Evolutionary conservation across 2,113 vertebrate genomes (phyloP), one percentile per base, ranked within the genome.

Genomic region (Pogonocichla stellata): DNA sequence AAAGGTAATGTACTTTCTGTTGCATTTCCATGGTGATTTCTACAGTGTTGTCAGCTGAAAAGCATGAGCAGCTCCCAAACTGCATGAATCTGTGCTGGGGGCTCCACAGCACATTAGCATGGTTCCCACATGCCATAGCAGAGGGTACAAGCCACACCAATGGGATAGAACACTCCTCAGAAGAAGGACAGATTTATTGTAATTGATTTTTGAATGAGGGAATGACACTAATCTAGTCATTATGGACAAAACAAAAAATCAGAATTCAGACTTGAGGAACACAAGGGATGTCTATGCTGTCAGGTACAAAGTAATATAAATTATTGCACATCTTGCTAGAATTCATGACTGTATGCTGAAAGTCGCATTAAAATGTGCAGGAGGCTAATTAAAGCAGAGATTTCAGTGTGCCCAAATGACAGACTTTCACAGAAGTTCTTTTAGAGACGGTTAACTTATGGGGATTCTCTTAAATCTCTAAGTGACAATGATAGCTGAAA

Each of bases 21-120:
- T 96, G 62, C 62, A 95, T 91, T 95, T 94, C 97, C 96, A 95
- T 29, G 51, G 96, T 94, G 96, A 97, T 95, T 97, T 97, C 89
- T 80, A 62, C 53, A 94, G 92, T 80, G 92, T 29, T 94, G 88
- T 96, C 97, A 97, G 95, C 93, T 94, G 80, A 96, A 80, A 96
- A 97, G 89, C 9, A 8, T 6, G 10, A 97, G 91, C 66, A 81
- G 83, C 77, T 97, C 91, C 91, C 60, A 97, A 93, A 97, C 19
- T 93, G 81, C 1, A 0, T 56, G 56, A 86, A 73, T 80, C 77
- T 75, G 73, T 71, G 64, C 80, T 73, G 66, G n/a, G 86, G 69
- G 47, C 33, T 95, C 80, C 89, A 60, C 6, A 18, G 53, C 36
- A 54, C 0, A 0, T 25, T 43, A 86, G 42, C 23, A 19, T 25